Evolutionary conservation across 2,113 vertebrate species (phyloP).

Genomic region (Gymnocephalus cernua): DNA sequence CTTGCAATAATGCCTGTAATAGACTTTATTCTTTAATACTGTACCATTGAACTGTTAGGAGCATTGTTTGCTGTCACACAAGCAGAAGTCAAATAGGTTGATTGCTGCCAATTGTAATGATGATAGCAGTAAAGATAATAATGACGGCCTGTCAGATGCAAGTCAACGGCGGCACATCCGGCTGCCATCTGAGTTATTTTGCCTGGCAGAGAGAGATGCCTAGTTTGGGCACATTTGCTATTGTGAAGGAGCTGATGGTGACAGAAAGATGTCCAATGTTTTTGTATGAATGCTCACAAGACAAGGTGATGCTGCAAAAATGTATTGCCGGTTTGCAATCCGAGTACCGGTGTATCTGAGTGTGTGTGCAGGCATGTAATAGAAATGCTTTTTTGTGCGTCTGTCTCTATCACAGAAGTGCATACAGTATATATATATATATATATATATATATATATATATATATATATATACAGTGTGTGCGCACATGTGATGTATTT

Average conservation of each 20-base stretch:
- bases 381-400: not conserved
- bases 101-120: slow-evolving; percentile 49
- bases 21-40: not conserved
- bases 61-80: not conserved
- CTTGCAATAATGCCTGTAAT: not conserved
- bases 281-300: slow-evolving; percentile 12
- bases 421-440: not conserved
- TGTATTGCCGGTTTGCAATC: slow-evolving; percentile 4
- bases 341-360: not conserved
- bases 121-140: slow-evolving; percentile 49
- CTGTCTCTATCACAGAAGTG: slow-evolving; percentile 8
- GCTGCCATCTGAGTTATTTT: slow-evolving; percentile 32
- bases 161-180: slow-evolving; percentile 52
- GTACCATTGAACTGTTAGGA: not conserved
- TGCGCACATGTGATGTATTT: slow-evolving; percentile 24
- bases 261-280: not conserved
- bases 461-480: too few species aligned
- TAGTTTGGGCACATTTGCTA: not conserved
- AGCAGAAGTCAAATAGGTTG: slow-evolving; percentile 30
- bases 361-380: not conserved
- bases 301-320: slow-evolving; percentile 21
- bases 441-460: too few species aligned
- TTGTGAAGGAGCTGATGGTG: not conserved
- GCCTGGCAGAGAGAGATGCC: slow-evolving; percentile 6
- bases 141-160: slow-evolving; percentile 50